Base-by-base conservation (phyloP, 2,797 vertebrate species). In the Capromys pilorides region DNA sequence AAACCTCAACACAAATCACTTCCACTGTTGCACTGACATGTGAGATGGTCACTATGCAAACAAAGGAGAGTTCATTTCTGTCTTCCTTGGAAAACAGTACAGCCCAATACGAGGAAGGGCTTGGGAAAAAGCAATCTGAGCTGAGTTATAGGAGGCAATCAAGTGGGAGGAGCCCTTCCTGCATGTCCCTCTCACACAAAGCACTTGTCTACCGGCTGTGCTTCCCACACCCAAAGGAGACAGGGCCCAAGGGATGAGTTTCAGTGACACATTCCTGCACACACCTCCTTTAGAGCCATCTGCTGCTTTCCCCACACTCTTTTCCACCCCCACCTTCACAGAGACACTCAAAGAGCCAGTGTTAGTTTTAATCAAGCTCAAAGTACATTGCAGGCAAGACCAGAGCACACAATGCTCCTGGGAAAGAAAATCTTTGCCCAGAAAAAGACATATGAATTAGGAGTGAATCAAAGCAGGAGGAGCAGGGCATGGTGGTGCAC, bases 161-260 rank as follows among this genome's bases (percentile, higher is more conserved):
- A 1, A 93, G 96, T 94, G 31, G 94, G 97, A 96, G 82, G 83
- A 67, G 87, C 73, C 90, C 91, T 97, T 97, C 96, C 95, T 95
- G 93, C 59, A 67, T 85, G 73, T 81, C 96, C 90, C 90, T 90
- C 73, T 78, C 64, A 31, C 87, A 97, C 67, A 88, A 97, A 79
- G 75, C 73, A 95, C 75, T 95, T 95, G 96, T 91, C 94, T 96
- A 95, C 87, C 79, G 88, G 94, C 90, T 89, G 67, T 41, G 78
- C 94, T 95, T 96, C 95, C 96, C 95, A 97, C 96, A 79, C 31
- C 41, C 57, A 49, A 61, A 90, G 93, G 85, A 94, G 24, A 0
- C 69, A 45, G 71, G 61, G 71, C 88, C 67, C 91, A 90, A 0
- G 57, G 86, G 81, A 77, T 64, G 81, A 75, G 75, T 79, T 82